Evolutionary conservation across 2,888 invertebrate genomes (phyloP).

Genomic region (Noctua janthina): DNA sequence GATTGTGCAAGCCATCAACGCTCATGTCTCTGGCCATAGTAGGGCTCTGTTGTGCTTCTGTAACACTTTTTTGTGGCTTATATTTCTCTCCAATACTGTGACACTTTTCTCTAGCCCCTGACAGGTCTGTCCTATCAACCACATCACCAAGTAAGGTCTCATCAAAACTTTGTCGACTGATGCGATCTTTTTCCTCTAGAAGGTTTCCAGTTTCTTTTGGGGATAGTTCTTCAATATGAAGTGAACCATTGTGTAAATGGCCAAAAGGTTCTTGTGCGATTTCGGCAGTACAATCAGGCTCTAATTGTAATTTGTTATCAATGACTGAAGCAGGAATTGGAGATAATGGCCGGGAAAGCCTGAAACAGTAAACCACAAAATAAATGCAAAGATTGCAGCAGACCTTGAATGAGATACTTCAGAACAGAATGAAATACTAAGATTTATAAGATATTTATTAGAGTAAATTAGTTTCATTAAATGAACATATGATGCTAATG

Average conservation of each 20-base stretch:
- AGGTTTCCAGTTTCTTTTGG: conserved; percentile 85
- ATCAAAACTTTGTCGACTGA: conserved; percentile 87
- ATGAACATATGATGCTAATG: neutral
- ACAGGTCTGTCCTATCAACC: conserved; percentile 82
- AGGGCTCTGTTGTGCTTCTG: conserved; percentile 87
- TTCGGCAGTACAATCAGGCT: conserved; percentile 72
- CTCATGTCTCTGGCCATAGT: conserved; percentile 93
- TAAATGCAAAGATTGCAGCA: neutral
- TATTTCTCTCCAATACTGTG: conserved; percentile 89
- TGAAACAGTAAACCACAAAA: conserved; percentile 68
- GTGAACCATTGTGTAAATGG: conserved; percentile 74
- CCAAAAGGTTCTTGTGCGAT: conserved; percentile 73
- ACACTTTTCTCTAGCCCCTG: conserved; percentile 84
- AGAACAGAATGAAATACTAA: neutral
- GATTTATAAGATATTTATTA: neutral
- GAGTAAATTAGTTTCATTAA: neutral
- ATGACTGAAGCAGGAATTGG: conserved; percentile 74
- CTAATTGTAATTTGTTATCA: conserved; percentile 72
- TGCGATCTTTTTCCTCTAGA: conserved; percentile 85
- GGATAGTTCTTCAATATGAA: conserved; percentile 81
- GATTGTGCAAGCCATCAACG: conserved; percentile 90
- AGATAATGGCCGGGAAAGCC: conserved; percentile 85
- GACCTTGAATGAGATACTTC: neutral
- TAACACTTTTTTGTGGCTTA: conserved; percentile 81
- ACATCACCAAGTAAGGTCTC: conserved; percentile 82